Evolutionary conservation across 2,113 vertebrate species (phyloP), one percentile per base, ranked within the genome.

Genomic region (Empidonax alnorum): DNA sequence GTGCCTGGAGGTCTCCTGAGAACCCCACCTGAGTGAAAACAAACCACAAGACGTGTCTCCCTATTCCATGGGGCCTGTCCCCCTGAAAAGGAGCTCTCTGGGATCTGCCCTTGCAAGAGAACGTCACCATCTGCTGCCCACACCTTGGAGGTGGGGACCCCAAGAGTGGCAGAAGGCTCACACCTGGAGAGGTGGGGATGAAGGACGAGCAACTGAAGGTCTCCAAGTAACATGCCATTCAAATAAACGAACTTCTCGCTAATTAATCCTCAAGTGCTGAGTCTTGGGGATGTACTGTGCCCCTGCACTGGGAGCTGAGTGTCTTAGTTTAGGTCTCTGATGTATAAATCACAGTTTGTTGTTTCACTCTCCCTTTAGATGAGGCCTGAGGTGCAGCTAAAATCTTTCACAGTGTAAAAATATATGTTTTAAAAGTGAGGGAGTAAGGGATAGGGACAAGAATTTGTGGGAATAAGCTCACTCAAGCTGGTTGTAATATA

Each of bases 401-500:
- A 88, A 58, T 16, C n/a, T 82, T 75, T 79, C 61, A 33, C 12
- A 25, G 47, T 61, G 16, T n/a, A 39, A 42, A 92, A 88, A 55
- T 6, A 1, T 1, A 3, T 21, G 14, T 90, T 58, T 76, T 41
- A 35, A 52, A 83, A 76, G 20, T 9, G 13, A 75, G 27, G 44
- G 41, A 63, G 37, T 18, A 56, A 50, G 20, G 42, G 31, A 41
- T 18, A 28, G 53, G 33, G 13, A 47, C 17, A 53, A 76, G 75
- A 46, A 24, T 56, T 10, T 16, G 52, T 46, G 19, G 53, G 67
- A 83, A 61, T 56, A 35, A 86, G 25, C 22, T 74, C 27, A 53
- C 0, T 0, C 33, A 11, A 55, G 13, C 28, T 41, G 17, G 17
- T 17, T 35, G 39, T 49, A 49, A 42, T 21, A 0, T 14, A 63